phyloP scores from a whole-genome alignment of 1,140 invertebrate species.

The Lordiphosa stackelbergi region DNA sequence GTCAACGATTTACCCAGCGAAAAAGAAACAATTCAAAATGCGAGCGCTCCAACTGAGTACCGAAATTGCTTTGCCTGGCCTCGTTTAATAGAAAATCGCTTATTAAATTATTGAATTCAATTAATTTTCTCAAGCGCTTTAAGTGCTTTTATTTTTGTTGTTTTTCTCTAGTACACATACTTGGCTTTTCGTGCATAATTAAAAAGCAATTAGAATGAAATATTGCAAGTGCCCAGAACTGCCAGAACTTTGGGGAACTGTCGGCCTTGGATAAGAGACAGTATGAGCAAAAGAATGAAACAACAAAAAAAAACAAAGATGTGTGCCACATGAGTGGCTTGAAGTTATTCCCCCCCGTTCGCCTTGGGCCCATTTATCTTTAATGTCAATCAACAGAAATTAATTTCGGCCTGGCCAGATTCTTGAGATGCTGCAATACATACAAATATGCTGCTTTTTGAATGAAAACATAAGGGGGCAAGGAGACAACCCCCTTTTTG shows the following conservation, averaged over 20 bases:
- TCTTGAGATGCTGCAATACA: not conserved
- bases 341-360: conserved; percentile 1
- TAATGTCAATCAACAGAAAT: conserved; percentile 49
- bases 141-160: conserved; percentile 24
- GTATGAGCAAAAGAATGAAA: too few species aligned
- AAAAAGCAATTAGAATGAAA: conserved; percentile 58
- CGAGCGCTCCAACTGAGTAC: not conserved
- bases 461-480: not conserved
- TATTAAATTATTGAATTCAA: conserved; percentile 60
- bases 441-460: not conserved
- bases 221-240: conserved; percentile 25
- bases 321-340: conserved; percentile 16
- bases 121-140: conserved; percentile 41
- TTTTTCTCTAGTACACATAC: conserved; percentile 18
- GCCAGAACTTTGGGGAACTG: not conserved
- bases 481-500: conserved; percentile 6
- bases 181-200: conserved; percentile 53
- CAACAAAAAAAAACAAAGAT: not conserved
- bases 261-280: too few species aligned
- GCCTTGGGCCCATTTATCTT: conserved; percentile 24
- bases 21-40: conserved; percentile 12
- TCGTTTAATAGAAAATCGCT: conserved; percentile 21
- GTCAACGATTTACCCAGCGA: conserved; percentile 43
- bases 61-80: conserved; percentile 30
- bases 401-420: conserved; percentile 26